Evolutionary conservation across 2,888 invertebrate genomes (phyloP).

Genomic region (Folsomia manolachei): DNA sequence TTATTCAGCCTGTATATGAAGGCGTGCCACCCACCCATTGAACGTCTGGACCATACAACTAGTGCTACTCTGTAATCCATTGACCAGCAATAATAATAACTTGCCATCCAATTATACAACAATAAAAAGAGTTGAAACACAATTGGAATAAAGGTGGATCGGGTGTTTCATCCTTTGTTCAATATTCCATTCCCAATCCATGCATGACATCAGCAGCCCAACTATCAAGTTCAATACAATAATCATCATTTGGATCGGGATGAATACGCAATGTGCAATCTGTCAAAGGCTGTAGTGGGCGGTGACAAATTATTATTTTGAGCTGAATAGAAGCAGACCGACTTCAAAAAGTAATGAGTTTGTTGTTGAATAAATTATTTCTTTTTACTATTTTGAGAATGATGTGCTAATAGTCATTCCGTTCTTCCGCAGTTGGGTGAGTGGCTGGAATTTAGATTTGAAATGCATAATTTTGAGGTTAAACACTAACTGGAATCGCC

Average conservation of each 20-base stretch:
- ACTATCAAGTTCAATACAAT: too few species aligned
- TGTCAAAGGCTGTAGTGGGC: conserved; percentile 10
- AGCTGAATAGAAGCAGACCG: neutral
- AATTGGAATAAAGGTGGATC: neutral
- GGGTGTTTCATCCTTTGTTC: neutral
- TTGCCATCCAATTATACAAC: neutral
- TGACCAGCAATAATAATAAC: conserved; percentile 1
- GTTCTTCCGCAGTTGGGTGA: too few species aligned
- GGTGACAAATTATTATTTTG: conserved; percentile 16
- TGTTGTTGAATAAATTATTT: too few species aligned
- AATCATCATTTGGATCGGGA: neutral
- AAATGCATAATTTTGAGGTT: too few species aligned
- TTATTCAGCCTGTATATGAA: too few species aligned
- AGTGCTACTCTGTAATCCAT: neutral
- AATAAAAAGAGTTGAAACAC: neutral
- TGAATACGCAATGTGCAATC: conserved; percentile 11
- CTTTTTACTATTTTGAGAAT: too few species aligned
- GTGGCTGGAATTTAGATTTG: too few species aligned
- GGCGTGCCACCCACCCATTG: conserved; percentile 5
- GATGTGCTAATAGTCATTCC: too few species aligned
- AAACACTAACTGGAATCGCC: neutral
- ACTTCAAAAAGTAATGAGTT: too few species aligned
- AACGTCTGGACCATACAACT: neutral
- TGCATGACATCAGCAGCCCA: neutral
- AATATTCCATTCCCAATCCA: neutral